Base-by-base conservation (phyloP, 2,888 invertebrate genomes). In the Rhamnusium bicolor region DNA sequence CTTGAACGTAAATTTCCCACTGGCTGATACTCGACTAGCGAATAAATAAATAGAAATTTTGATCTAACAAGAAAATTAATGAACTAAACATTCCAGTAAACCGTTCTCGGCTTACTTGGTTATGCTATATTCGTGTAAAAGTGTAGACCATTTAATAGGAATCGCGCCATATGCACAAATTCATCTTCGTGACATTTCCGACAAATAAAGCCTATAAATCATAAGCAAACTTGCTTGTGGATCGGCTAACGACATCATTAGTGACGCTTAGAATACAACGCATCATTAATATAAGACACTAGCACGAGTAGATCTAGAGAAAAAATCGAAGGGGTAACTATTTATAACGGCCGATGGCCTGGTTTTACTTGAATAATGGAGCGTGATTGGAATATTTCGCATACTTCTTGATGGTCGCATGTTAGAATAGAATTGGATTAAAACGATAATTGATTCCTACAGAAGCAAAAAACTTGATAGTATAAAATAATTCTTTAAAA, bases 201-300 rank as follows among this genome's bases (percentile, higher is more conserved):
- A 66, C 65, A 66, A 40, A 53, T 54, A 66, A 53, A 66, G 19
- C 53, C 32, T 16, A 66, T 66, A 66, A 66, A 66, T 66, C 32
- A 53, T 40, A 32, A 29, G 21, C 32, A 66, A 66, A 53, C 61
- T 61, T 18, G 49, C 40, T 8, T 49, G 18, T 14, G 49, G 65
- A 53, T 63, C 63, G 16, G 49, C 61, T 61, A 51, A 69, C 53
- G 32, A 29, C 54, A 40, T 69, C 69, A 62, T 69, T 69, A 69
- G 62, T 63, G 53, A 54, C 62, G 61, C 18, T 54, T 14, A 19
- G 65, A 53, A 66, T 51, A 65, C 65, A 66, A 66, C 65, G 54
- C 32, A 21, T 66, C 65, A 54, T 66, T 66, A 66, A 61, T 61
- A 61, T 46, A 61, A 66, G 53, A 54, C 53, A 46, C 29, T 21